Percentiles rank a stretch among this genome's conserved stretches.
Conservation (phyloP, 2,888 invertebrate species). For the Eremobia ochroleuca region DNA sequence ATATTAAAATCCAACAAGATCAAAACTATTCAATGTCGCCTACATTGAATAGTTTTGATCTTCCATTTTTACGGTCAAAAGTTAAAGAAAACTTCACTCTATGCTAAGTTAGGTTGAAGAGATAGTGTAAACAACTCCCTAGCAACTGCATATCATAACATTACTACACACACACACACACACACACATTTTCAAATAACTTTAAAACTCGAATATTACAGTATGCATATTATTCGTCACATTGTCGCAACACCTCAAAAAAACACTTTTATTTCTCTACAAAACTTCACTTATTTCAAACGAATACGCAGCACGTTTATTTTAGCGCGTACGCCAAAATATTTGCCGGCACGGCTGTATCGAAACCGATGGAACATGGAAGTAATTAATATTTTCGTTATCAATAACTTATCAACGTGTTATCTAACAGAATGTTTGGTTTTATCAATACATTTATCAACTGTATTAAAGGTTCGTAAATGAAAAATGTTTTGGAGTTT, state of each 20-base stretch:
- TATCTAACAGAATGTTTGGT: slow-evolving; percentile 43
- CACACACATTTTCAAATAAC: background rate
- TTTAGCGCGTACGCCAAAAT: slow-evolving; percentile 1
- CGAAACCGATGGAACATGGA: slow-evolving; percentile 33
- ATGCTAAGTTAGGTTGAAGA: background rate
- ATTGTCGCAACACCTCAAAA: background rate
- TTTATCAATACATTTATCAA: slow-evolving; percentile 47
- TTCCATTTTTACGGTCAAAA: background rate
- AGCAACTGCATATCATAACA: background rate
- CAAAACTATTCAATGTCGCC: background rate
- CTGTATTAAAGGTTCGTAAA: slow-evolving; percentile 18
- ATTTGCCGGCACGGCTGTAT: slow-evolving; percentile 29
- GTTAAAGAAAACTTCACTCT: too few species aligned
- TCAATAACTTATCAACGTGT: slow-evolving; percentile 44
- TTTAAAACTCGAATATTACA: background rate
- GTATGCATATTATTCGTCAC: background rate
- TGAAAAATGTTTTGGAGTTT: background rate
- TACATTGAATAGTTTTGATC: too few species aligned
- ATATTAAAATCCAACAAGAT: background rate
- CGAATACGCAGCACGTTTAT: background rate
- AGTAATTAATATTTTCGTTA: slow-evolving; percentile 51
- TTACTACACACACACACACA: background rate
- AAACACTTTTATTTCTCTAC: background rate
- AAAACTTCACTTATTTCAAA: background rate
- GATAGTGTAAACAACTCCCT: background rate